Base-by-base conservation (phyloP, 2,888 invertebrate genomes). In the Ophion ellenae region DNA sequence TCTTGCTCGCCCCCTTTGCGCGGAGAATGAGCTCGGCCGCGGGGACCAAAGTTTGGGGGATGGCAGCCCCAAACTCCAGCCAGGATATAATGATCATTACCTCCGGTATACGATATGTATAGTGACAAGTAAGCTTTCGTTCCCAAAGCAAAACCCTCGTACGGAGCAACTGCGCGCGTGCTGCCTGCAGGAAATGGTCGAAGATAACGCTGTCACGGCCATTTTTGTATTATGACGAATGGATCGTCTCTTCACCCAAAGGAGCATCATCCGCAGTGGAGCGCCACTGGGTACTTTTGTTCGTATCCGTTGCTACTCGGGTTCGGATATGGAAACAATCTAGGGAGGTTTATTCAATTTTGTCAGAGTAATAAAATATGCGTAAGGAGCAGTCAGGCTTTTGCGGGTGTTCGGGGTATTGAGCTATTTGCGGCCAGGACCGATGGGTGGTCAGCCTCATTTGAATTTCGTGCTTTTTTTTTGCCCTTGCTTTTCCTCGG, bases 191-290 rank as follows among this genome's bases (percentile, higher is more conserved):
- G 92, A 93, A 94, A 94, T 93, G 92, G 91, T 90, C 91, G 88
- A 89, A 93, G 93, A 93, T 93, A 94, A 93, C 91, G 90, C 93
- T 93, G 93, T 93, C 93, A 92, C 89, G 89, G 90, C 89, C 92
- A 93, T 93, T 92, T 93, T 92, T 92, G 91, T 92, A 92, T 92
- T 91, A 92, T 93, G 93, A 93, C 91, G 92, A 92, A 93, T 93
- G 92, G 91, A 91, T 91, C 91, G 91, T 92, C 89, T 90, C 74
- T 90, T 88, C 86, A 28, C 11, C 81, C 69, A 53, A 79, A 40
- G 59, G 20, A 73, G 24, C 36, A 9, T 32, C 20, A 20, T 24
- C 14, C n/a, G 36, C 45, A 28, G 40, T 14, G 53, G 14, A 53
- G 36, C 40, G 10, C 53, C 47, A 24, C 36, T 64, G 24, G 36